Evolutionary conservation across 2,888 invertebrate species (phyloP).

Genomic region (Halictus ligatus): DNA sequence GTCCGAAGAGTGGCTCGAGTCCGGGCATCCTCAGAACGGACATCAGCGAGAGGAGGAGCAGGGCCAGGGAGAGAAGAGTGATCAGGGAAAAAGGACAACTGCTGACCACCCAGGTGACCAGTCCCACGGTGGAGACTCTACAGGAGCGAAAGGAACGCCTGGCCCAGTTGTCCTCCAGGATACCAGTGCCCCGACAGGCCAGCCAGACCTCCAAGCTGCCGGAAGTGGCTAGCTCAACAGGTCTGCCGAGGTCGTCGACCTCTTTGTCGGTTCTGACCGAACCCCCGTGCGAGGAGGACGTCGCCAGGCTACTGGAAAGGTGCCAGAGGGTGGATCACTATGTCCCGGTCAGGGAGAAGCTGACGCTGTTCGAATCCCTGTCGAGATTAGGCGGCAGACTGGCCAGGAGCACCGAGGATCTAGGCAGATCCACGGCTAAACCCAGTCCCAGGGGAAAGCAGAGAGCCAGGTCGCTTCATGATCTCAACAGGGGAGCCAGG

Average conservation of each 20-base stretch:
- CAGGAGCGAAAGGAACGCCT: conserved; percentile 74
- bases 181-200: conserved; percentile 69
- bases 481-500: conserved; percentile 85
- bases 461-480: conserved; percentile 89
- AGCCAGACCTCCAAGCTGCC: conserved; percentile 28
- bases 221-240: conserved; percentile 28
- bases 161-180: conserved; percentile 69
- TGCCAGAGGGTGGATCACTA: conserved; percentile 88
- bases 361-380: conserved; percentile 89
- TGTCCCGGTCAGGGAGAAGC: conserved; percentile 89
- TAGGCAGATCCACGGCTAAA: conserved; percentile 84
- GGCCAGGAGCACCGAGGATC: conserved; percentile 88
- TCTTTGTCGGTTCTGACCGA: conserved; percentile 64
- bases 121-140: conserved; percentile 66
- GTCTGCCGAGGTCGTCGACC: conserved; percentile 46
- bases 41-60: conserved; percentile 77
- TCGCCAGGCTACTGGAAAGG: conserved; percentile 85
- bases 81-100: conserved; percentile 72
- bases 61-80: conserved; percentile 79
- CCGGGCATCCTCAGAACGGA: conserved; percentile 73
- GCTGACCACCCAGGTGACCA: conserved; percentile 20
- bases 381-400: conserved; percentile 87
- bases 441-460: conserved; percentile 85
- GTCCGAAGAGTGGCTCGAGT: conserved; percentile 55
- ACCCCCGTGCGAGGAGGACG: conserved; percentile 82